Conservation (phyloP, 2,888 invertebrate species). For the Pyrrhosoma nymphula region DNA sequence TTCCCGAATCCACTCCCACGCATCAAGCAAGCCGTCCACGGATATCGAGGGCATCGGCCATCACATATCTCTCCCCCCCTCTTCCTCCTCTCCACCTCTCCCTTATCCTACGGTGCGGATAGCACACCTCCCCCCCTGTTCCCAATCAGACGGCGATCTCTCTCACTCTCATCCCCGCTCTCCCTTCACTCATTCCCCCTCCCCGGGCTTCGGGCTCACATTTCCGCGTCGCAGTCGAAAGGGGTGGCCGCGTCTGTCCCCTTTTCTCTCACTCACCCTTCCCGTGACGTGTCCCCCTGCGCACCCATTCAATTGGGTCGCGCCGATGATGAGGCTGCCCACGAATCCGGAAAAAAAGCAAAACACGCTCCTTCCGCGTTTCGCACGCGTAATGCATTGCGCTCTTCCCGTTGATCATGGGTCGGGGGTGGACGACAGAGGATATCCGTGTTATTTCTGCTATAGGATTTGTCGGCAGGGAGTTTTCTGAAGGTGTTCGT, state of each 20-base stretch:
- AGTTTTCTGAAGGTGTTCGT: too few relatives aligned
- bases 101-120: neutral
- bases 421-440: neutral
- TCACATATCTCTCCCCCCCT: neutral
- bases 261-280: neutral
- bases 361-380: neutral
- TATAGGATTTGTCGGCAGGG: too few relatives aligned
- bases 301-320: constrained; percentile 22
- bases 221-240: neutral
- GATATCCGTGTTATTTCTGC: too few relatives aligned
- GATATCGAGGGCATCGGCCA: constrained; percentile 11
- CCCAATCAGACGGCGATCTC: neutral
- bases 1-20: constrained; percentile 31
- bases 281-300: neutral
- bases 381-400: neutral
- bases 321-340: constrained; percentile 21
- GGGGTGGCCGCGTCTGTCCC: neutral
- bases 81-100: neutral
- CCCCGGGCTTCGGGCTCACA: neutral
- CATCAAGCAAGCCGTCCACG: constrained; percentile 15
- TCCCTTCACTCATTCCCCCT: too few relatives aligned
- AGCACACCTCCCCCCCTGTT: neutral
- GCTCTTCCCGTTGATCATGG: neutral
- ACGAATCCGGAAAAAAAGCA: neutral
- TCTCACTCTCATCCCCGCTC: neutral